These are phyloP conservation scores for Periophthalmus magnuspinnatus DNA, from an alignment of 2,797 vertebrate genomes.

Conservation along the genomic window DNA sequence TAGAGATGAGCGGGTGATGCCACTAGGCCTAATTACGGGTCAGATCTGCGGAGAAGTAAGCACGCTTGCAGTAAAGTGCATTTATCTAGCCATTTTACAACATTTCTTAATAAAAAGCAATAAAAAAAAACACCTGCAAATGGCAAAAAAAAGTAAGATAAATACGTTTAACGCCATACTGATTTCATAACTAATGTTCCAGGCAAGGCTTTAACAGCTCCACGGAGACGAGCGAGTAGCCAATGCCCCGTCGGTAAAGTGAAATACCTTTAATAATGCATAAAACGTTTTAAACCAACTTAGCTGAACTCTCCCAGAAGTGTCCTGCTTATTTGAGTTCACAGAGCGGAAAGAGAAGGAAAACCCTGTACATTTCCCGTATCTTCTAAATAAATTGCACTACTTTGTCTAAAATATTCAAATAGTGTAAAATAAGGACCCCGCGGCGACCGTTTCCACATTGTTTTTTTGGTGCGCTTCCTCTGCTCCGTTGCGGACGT, in stretches of 20 bases:
- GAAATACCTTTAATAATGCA: not conserved
- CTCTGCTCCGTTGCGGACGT: not conserved
- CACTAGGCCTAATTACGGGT: too few species aligned
- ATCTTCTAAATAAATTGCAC: not conserved
- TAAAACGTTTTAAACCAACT: not conserved
- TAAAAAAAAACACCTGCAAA: too few species aligned
- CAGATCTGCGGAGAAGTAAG: too few species aligned
- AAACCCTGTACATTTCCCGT: not conserved
- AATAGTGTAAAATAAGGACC: not conserved
- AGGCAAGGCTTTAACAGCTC: not conserved
- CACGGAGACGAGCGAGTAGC: not conserved
- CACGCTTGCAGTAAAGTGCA: too few species aligned
- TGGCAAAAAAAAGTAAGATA: too few species aligned
- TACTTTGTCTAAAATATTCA: not conserved
- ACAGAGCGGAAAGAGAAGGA: not conserved
- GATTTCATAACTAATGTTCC: too few species aligned
- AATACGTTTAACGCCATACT: too few species aligned
- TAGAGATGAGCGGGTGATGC: too few species aligned
- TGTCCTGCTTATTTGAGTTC: not conserved
- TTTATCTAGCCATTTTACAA: too few species aligned
- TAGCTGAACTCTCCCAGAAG: not conserved
- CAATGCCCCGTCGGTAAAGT: not conserved
- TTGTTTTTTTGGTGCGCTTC: not conserved
- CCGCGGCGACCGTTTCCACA: not conserved
- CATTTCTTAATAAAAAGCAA: too few species aligned